These are phyloP conservation scores for Antennarius maculatus DNA, from an alignment of 2,797 vertebrate genomes.

Conservation along the genomic window DNA sequence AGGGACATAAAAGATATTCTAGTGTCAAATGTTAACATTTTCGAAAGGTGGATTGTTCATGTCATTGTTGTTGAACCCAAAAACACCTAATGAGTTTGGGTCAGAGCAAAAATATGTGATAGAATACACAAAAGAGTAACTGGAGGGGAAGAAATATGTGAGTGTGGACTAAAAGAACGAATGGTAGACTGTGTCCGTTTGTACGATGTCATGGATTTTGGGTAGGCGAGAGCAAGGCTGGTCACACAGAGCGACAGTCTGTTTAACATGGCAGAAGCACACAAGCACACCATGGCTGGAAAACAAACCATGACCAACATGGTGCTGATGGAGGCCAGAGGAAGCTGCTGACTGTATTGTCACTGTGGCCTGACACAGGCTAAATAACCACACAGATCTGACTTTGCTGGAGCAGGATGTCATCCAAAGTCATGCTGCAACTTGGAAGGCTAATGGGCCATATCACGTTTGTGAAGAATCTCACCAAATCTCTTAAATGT, in stretches of 20 bases:
- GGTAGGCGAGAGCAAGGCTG: constrained; percentile 48
- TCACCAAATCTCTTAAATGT: constrained; percentile 30
- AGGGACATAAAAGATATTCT: background rate
- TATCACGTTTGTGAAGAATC: no score
- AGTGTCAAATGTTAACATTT: background rate
- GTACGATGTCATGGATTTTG: constrained; percentile 37
- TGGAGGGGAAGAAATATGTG: background rate
- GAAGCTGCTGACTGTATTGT: constrained; percentile 71
- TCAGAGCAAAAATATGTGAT: no score
- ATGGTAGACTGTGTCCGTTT: constrained; percentile 28
- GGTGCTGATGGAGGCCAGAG: constrained; percentile 62
- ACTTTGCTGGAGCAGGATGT: constrained; percentile 64
- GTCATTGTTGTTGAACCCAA: constrained; percentile 3
- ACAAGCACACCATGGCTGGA: constrained; percentile 60
- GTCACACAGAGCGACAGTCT: constrained; percentile 77
- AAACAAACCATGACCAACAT: constrained; percentile 68
- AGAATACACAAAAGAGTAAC: no score
- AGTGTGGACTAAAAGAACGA: constrained; percentile 10
- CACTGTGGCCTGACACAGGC: constrained; percentile 54
- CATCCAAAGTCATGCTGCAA: constrained; percentile 69
- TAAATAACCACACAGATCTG: constrained; percentile 29
- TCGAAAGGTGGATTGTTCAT: constrained; percentile 12
- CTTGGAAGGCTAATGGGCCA: constrained; percentile 53
- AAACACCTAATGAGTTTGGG: background rate
- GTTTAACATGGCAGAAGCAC: constrained; percentile 63